phyloP scores from a whole-genome alignment of 2,888 invertebrate genomes.

The Oasisia sp. region DNA sequence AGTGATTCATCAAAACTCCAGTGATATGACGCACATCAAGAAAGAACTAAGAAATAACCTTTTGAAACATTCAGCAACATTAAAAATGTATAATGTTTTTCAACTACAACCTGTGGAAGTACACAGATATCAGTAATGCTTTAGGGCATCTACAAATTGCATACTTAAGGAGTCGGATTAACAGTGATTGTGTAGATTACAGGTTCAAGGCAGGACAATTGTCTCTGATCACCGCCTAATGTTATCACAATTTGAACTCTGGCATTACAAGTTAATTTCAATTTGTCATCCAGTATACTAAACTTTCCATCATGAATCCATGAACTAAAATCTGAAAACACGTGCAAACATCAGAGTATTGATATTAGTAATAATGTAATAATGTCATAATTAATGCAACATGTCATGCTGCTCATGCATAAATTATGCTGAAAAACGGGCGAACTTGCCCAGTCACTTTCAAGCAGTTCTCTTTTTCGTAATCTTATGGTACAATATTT shows the following conservation, averaged over 20 bases:
- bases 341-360: background rate
- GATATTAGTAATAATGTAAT: background rate
- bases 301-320: background rate
- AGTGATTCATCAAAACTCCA: too few species aligned
- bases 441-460: background rate
- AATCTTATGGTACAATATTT: background rate
- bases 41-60: background rate
- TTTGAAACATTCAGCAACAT: slow-evolving; percentile 5
- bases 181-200: too few species aligned
- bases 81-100: background rate
- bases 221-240: background rate
- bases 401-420: background rate
- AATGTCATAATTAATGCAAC: background rate
- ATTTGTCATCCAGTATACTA: background rate
- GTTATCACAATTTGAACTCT: background rate
- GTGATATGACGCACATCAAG: too few species aligned
- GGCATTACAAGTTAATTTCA: background rate
- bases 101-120: background rate
- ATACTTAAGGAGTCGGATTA: too few species aligned
- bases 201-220: background rate
- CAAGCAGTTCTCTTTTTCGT: background rate
- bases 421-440: background rate
- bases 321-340: background rate
- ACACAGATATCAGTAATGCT: background rate
- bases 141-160: background rate